Evolutionary conservation across 1,140 invertebrate species (phyloP).

Genomic region (Archivesica marissinica): DNA sequence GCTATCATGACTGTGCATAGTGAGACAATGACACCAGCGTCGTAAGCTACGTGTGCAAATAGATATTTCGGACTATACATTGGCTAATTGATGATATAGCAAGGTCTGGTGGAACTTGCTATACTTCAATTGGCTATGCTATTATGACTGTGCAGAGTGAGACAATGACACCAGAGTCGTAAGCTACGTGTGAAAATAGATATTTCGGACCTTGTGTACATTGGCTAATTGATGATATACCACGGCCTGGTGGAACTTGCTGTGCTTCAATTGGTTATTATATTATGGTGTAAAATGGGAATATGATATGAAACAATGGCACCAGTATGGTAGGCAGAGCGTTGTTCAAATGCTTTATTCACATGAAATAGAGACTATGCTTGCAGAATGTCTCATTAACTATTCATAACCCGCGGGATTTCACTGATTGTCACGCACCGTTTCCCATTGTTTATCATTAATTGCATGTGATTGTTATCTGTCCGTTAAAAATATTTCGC

Average conservation of each 20-base stretch:
- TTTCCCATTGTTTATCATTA: background rate
- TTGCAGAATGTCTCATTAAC: background rate
- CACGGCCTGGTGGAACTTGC: too few species aligned
- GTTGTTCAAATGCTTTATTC: too few species aligned
- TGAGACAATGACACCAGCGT: too few species aligned
- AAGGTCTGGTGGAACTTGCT: too few species aligned
- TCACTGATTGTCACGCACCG: background rate
- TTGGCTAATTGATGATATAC: too few species aligned
- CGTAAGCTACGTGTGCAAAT: too few species aligned
- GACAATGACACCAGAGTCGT: background rate
- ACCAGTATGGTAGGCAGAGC: background rate
- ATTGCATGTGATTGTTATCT: conserved; percentile 9
- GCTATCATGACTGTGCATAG: too few species aligned
- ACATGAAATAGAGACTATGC: background rate
- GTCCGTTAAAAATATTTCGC: background rate
- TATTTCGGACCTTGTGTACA: too few species aligned
- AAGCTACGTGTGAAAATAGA: too few species aligned
- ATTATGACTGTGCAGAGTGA: background rate
- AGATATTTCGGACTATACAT: too few species aligned
- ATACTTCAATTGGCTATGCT: background rate
- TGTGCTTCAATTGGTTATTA: background rate
- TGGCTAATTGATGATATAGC: too few species aligned
- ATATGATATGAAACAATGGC: background rate
- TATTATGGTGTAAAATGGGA: background rate
- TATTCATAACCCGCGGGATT: conserved; percentile 12